Evolutionary conservation across 2,113 vertebrate species (phyloP).

Genomic region (Elachura formosa): DNA sequence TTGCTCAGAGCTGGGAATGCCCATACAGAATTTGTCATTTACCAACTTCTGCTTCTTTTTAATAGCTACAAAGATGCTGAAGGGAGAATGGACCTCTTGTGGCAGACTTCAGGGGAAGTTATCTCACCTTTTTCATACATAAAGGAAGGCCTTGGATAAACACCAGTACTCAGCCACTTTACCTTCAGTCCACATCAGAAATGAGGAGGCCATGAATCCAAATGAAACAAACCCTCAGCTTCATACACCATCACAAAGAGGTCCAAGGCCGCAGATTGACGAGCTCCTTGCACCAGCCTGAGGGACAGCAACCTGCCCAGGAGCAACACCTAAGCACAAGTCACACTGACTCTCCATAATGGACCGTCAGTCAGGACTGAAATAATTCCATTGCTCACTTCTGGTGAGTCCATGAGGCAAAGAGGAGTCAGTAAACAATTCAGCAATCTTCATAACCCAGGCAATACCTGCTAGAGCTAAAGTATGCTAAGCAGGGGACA

Average conservation of each 20-base stretch:
- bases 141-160: not conserved
- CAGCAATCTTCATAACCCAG: not conserved
- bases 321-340: not conserved
- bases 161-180: not conserved
- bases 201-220: not conserved
- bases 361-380: not conserved
- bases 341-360: not conserved
- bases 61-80: not conserved
- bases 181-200: not conserved
- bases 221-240: not conserved
- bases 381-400: not conserved
- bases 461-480: not conserved
- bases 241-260: not conserved
- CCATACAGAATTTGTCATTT: not conserved
- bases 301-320: not conserved
- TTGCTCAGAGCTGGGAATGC: not conserved
- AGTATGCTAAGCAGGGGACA: not conserved
- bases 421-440: not conserved
- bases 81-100: not conserved
- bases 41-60: not conserved
- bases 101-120: not conserved
- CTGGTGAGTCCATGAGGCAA: not conserved
- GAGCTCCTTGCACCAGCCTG: not conserved
- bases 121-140: not conserved
- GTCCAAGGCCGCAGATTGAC: not conserved